These are phyloP conservation scores for Montipora cactus DNA, from an alignment of 64 coral and sea anemone genomes.

Conservation along the genomic window DNA sequence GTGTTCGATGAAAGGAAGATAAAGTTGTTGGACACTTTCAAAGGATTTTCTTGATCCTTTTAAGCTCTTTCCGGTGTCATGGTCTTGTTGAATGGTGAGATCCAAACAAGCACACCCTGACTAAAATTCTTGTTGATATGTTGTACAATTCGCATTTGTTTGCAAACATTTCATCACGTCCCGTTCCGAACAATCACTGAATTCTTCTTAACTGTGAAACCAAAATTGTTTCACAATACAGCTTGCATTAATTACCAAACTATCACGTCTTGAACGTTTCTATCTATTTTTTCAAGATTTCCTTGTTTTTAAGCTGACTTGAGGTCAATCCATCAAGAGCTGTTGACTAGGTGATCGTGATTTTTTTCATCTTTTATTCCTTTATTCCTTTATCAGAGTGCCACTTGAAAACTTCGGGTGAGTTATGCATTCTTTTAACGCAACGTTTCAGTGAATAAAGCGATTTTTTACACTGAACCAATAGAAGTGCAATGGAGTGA, in stretches of 20 bases:
- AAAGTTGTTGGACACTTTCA: neutral
- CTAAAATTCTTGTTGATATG: neutral
- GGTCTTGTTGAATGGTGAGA: constrained; percentile 22
- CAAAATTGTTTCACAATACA: neutral
- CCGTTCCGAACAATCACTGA: neutral
- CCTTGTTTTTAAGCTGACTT: neutral
- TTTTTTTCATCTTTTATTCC: neutral
- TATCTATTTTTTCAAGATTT: neutral
- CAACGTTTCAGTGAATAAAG: neutral
- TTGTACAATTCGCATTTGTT: neutral
- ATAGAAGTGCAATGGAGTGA: neutral
- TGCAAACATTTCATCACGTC: constrained; percentile 11
- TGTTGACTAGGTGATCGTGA: neutral
- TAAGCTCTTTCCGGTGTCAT: constrained; percentile 36
- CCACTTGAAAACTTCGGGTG: neutral
- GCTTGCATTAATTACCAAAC: neutral
- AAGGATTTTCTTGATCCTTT: constrained; percentile 30
- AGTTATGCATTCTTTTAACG: neutral
- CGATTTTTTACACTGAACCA: neutral
- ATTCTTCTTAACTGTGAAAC: neutral
- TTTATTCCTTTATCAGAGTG: no score
- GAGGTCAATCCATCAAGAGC: constrained; percentile 10
- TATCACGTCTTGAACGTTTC: neutral
- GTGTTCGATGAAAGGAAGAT: neutral
- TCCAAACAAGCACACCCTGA: neutral